A percentile compares a stretch with the other conserved stretches of the same genome.
Evolutionary conservation across 2,888 invertebrate genomes (phyloP).

Genomic region (Heliconius charithonia): DNA sequence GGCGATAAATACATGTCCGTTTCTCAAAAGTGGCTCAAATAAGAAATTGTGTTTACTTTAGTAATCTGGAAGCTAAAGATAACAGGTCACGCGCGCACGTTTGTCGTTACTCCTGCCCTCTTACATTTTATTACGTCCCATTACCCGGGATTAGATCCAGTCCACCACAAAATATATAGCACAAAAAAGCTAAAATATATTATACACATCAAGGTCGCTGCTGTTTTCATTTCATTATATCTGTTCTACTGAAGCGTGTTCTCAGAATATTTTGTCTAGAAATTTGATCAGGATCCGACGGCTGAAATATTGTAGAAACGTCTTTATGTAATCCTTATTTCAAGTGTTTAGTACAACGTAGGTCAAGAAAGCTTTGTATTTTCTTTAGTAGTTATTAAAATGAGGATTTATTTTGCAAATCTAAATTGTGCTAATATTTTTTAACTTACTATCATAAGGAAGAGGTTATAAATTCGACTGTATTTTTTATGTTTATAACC

Average conservation of each 20-base stretch:
- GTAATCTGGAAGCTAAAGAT: conserved; percentile 60
- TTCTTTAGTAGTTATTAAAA: no score
- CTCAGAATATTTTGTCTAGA: conserved; percentile 14
- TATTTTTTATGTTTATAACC: no score
- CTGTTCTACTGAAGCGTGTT: conserved; percentile 16
- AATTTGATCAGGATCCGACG: not conserved
- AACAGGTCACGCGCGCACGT: conserved; percentile 79
- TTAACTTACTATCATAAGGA: no score
- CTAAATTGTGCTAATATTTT: no score
- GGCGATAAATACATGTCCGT: conserved; percentile 3
- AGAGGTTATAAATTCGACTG: no score
- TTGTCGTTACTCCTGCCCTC: conserved; percentile 76
- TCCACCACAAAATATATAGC: conserved; percentile 31
- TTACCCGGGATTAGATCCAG: conserved; percentile 77
- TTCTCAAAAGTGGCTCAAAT: conserved; percentile 26
- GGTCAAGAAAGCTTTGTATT: no score
- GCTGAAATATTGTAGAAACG: not conserved
- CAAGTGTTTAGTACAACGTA: not conserved
- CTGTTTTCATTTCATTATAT: conserved; percentile 26
- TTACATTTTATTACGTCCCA: conserved; percentile 80
- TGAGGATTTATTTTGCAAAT: no score
- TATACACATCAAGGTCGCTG: conserved; percentile 22
- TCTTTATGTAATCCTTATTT: not conserved
- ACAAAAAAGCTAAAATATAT: conserved; percentile 24
- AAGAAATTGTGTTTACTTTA: conserved; percentile 50